phyloP scores from a whole-genome alignment of 2,113 vertebrate genomes.

The Erythrocercus mccallii region DNA sequence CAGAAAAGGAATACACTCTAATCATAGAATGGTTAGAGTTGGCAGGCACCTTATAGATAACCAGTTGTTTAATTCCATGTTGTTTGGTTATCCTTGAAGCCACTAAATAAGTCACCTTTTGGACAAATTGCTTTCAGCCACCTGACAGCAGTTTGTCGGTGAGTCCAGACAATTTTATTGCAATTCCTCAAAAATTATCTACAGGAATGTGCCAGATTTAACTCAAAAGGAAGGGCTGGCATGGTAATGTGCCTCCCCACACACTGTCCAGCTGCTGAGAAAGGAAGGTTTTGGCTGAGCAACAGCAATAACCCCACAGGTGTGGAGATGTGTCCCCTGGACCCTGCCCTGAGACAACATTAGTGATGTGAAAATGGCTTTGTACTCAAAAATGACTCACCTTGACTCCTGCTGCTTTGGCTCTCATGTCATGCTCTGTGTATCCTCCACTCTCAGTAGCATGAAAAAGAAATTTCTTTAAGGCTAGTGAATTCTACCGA shows the following conservation, averaged over 20 bases:
- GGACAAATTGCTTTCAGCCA: not conserved
- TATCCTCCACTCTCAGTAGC: not conserved
- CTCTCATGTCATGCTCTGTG: not conserved
- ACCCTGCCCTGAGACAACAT: slow-evolving; percentile 35
- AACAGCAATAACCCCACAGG: not conserved
- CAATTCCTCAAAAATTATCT: not conserved
- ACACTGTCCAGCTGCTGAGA: slow-evolving; percentile 34
- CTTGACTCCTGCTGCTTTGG: not conserved
- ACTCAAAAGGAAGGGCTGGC: not conserved
- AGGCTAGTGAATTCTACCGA: not conserved
- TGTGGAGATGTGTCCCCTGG: slow-evolving; percentile 8
- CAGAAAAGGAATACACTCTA: not conserved
- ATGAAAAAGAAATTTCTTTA: not conserved
- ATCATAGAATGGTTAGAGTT: not conserved
- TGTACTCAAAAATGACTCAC: not conserved
- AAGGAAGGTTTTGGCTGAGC: slow-evolving; percentile 35
- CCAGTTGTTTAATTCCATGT: not conserved
- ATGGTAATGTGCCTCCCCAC: not conserved
- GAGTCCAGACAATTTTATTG: not conserved
- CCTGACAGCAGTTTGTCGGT: not conserved
- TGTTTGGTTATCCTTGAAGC: not conserved
- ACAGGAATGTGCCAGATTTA: slow-evolving; percentile 3
- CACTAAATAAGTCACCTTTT: not conserved
- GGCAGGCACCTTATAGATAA: not conserved
- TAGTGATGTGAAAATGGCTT: slow-evolving; percentile 33